Evolutionary conservation across 1,140 invertebrate species (phyloP).

Genomic region (Calosoma granatense): DNA sequence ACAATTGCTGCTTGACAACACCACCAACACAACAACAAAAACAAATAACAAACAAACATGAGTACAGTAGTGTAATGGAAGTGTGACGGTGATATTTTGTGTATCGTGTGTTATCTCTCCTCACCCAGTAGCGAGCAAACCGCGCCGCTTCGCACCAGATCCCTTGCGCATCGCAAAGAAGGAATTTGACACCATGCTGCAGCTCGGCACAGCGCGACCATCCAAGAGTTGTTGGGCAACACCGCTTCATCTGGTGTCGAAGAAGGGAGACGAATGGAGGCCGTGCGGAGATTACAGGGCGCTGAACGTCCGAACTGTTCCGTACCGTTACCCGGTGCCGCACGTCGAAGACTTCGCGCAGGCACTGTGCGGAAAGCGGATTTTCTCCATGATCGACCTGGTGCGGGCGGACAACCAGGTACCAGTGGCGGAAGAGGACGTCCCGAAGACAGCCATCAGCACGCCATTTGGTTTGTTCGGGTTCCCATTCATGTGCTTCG

Average conservation of each 20-base stretch:
- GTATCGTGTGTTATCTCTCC: too few relatives aligned
- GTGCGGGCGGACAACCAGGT: conserved; percentile 35
- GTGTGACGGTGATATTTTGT: too few relatives aligned
- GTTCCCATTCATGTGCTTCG: too few relatives aligned
- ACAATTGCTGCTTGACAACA: too few relatives aligned
- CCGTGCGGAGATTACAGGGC: conserved; percentile 35
- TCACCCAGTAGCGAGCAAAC: conserved; percentile 22
- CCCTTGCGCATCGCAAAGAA: conserved; percentile 14
- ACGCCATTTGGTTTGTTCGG: conserved; percentile 34
- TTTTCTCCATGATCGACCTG: conserved; percentile 37
- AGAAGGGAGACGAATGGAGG: conserved; percentile 28
- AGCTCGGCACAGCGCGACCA: conserved; percentile 17
- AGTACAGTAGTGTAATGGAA: too few relatives aligned
- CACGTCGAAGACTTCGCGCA: too few relatives aligned
- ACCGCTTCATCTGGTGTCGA: conserved; percentile 32
- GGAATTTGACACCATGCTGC: conserved; percentile 20
- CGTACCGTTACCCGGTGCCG: conserved; percentile 33
- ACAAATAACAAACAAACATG: too few relatives aligned
- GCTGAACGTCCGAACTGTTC: conserved; percentile 32
- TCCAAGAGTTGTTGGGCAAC: conserved; percentile 31
- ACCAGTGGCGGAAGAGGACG: conserved; percentile 22
- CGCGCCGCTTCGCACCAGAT: conserved; percentile 22
- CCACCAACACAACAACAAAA: too few relatives aligned
- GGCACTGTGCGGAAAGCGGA: too few relatives aligned
- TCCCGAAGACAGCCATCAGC: conserved; percentile 33